Conservation (phyloP, 2,113 vertebrate genomes). For the Raja brachyura region DNA sequence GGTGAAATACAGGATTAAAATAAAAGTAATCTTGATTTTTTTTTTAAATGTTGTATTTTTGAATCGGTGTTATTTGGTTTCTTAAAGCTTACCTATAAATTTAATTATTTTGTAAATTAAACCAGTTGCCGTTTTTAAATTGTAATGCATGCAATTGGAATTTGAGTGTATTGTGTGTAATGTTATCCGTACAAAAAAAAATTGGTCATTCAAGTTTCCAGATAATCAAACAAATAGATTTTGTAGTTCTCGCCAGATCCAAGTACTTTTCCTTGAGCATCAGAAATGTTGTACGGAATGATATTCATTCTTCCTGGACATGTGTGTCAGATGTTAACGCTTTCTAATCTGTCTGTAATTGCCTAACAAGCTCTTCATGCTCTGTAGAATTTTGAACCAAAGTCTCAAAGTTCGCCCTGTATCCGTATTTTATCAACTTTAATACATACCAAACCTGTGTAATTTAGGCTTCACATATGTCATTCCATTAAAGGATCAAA, state of each 20-base stretch:
- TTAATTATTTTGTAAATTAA: background rate
- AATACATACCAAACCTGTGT: no score
- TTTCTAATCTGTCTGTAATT: background rate
- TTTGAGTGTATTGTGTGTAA: background rate
- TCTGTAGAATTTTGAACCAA: background rate
- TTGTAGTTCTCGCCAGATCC: background rate
- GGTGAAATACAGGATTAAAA: background rate
- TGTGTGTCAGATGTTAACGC: background rate
- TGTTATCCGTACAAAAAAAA: no score
- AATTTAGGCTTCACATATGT: background rate
- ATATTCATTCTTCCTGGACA: background rate
- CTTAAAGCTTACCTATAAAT: background rate
- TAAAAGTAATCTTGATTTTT: background rate
- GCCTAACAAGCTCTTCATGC: background rate
- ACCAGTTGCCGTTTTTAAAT: background rate
- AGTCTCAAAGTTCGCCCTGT: background rate
- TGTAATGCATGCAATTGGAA: background rate
- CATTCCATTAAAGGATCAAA: background rate
- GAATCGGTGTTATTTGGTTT: background rate
- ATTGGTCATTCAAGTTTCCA: background rate
- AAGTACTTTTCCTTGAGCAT: background rate
- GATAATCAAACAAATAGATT: background rate
- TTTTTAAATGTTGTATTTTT: background rate
- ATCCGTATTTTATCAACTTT: no score
- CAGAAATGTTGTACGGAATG: no score